phyloP scores from a whole-genome alignment of 2,113 vertebrate species.

The Dendrocopos noguchii region DNA sequence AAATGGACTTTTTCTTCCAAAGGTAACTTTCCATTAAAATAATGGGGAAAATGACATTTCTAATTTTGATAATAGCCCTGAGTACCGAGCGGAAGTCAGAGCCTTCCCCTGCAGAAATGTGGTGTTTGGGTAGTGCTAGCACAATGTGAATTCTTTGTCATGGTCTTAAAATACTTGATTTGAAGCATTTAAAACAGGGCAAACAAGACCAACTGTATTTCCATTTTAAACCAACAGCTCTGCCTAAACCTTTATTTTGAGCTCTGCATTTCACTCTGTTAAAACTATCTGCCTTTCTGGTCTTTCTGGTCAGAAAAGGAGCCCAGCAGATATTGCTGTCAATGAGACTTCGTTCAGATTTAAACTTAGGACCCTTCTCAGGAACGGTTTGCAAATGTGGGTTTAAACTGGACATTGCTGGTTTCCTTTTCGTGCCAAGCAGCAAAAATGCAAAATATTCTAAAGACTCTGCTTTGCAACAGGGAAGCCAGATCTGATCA shows the following conservation, averaged over 20 bases:
- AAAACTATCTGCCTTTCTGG: conserved; percentile 53
- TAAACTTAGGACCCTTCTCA: conserved; percentile 4
- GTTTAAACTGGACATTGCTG: not conserved
- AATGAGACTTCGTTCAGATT: conserved; percentile 1
- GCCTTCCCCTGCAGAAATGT: not conserved
- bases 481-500: conserved; percentile 25
- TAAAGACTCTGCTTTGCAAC: not conserved
- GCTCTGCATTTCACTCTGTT: not conserved
- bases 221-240: conserved; percentile 54
- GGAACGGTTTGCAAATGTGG: not conserved
- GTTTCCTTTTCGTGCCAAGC: not conserved
- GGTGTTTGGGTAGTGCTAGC: not conserved
- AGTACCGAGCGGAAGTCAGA: not conserved
- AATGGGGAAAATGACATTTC: conserved; percentile 67
- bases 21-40: conserved; percentile 86
- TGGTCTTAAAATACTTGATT: conserved; percentile 16
- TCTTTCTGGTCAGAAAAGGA: not conserved
- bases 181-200: conserved; percentile 52
- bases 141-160: not conserved
- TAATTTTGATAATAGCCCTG: conserved; percentile 63
- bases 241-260: not conserved
- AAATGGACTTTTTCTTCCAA: conserved; percentile 81
- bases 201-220: conserved; percentile 41
- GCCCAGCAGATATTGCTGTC: not conserved
- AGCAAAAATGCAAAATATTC: not conserved